Evolutionary conservation across 2,888 invertebrate genomes (phyloP).

Genomic region (Lithophane leautieri): DNA sequence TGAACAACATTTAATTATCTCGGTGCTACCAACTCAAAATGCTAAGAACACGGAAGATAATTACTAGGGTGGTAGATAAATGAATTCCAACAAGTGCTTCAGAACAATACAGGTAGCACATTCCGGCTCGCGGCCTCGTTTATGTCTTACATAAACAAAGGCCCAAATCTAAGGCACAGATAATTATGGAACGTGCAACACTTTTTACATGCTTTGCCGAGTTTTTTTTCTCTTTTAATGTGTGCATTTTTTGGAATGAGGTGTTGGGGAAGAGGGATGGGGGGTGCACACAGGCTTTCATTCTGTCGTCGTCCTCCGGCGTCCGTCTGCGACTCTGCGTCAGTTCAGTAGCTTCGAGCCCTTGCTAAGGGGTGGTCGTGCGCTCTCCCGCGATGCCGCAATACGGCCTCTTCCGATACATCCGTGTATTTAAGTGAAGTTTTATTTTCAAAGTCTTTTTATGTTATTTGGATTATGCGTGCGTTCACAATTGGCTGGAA

Average conservation of each 20-base stretch:
- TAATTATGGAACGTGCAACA: slow-evolving; percentile 77
- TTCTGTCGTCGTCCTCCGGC: slow-evolving; percentile 76
- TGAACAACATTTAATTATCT: slow-evolving; percentile 63
- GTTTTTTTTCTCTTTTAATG: slow-evolving; percentile 82
- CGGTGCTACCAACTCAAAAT: slow-evolving; percentile 29
- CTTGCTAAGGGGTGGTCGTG: slow-evolving; percentile 82
- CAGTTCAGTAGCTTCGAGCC: slow-evolving; percentile 82
- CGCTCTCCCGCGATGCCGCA: slow-evolving; percentile 74
- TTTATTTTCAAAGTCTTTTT: slow-evolving; percentile 69
- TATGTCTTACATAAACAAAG: slow-evolving; percentile 73
- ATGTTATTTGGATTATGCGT: slow-evolving; percentile 71
- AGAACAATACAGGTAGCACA: slow-evolving; percentile 76
- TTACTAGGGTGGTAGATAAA: slow-evolving; percentile 70
- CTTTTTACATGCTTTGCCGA: slow-evolving; percentile 80
- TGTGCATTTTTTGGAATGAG: slow-evolving; percentile 84
- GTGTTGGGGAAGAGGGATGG: slow-evolving; percentile 77
- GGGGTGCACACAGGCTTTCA: slow-evolving; percentile 80
- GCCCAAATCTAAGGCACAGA: slow-evolving; percentile 70
- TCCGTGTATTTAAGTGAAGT: slow-evolving; percentile 79
- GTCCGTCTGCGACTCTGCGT: slow-evolving; percentile 74
- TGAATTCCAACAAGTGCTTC: slow-evolving; percentile 67
- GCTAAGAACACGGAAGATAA: slow-evolving; percentile 67
- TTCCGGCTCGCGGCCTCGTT: slow-evolving; percentile 70
- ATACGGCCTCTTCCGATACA: slow-evolving; percentile 72
- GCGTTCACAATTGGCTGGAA: slow-evolving; percentile 74